Conservation (phyloP, 92 coral and sea anemone genomes). For the Heliopora coerulea region DNA sequence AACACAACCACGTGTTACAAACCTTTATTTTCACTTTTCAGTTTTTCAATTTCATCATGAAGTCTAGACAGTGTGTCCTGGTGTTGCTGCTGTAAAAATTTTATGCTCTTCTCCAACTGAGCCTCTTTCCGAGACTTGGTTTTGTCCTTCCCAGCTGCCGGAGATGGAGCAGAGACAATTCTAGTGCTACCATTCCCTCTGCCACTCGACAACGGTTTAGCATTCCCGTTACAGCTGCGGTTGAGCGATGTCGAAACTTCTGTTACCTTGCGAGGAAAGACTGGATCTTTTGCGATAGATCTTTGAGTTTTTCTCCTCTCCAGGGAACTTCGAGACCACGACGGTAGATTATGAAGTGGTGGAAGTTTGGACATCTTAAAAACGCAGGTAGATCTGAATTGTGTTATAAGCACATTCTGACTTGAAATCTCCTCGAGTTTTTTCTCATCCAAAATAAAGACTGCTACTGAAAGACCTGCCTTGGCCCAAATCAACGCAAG, state of each 20-base stretch:
- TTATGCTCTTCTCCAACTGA: slow-evolving; percentile 75
- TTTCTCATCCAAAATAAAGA: background rate
- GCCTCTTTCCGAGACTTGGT: slow-evolving; percentile 59
- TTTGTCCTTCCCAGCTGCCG: slow-evolving; percentile 47
- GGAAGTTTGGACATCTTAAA: slow-evolving; percentile 64
- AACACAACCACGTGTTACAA: too few species aligned
- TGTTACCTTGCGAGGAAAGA: slow-evolving; percentile 54
- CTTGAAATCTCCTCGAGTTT: too few species aligned
- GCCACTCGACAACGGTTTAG: slow-evolving; percentile 30
- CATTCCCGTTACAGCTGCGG: slow-evolving; percentile 40
- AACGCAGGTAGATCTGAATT: background rate
- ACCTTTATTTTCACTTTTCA: slow-evolving; percentile 97
- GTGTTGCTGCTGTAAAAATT: slow-evolving; percentile 78
- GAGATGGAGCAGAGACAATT: slow-evolving; percentile 85
- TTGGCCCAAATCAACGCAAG: background rate
- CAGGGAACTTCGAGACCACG: slow-evolving; percentile 96
- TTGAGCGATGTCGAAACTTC: slow-evolving; percentile 16
- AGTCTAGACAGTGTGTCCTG: slow-evolving; percentile 72
- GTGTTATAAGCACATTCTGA: too few species aligned
- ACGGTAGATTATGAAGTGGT: slow-evolving; percentile 93
- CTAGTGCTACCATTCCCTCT: slow-evolving; percentile 44
- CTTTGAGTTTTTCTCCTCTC: slow-evolving; percentile 83
- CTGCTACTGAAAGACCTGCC: background rate
- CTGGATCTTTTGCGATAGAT: slow-evolving; percentile 82
- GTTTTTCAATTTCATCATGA: slow-evolving; percentile 85